Conservation (phyloP, 2,888 invertebrate genomes). For the Patella depressa region DNA sequence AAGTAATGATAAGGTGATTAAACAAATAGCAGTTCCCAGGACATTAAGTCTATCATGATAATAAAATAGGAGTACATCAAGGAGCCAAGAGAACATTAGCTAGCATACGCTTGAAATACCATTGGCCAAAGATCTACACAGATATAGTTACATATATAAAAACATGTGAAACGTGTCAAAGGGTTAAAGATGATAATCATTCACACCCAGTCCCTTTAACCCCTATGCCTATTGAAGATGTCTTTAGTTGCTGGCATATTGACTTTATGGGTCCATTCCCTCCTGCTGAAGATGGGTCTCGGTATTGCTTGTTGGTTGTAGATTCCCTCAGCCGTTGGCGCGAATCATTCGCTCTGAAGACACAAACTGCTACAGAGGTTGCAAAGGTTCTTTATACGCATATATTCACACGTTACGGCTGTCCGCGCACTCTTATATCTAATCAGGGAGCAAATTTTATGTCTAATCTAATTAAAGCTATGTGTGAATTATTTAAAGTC, state of each 20-base stretch:
- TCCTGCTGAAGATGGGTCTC: too few relatives aligned
- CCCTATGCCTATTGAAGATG: constrained; percentile 20
- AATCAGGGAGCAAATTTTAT: too few relatives aligned
- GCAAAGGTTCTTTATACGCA: constrained; percentile 12
- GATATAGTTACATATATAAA: constrained; percentile 24
- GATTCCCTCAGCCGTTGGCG: constrained; percentile 12
- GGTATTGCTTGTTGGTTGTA: constrained; percentile 15
- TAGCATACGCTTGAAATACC: neutral
- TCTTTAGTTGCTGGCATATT: constrained; percentile 25
- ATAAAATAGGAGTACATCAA: constrained; percentile 27
- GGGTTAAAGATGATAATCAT: constrained; percentile 14
- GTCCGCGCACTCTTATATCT: constrained; percentile 19
- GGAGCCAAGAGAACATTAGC: too few relatives aligned
- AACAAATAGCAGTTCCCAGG: constrained; percentile 30
- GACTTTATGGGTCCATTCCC: constrained; percentile 30
- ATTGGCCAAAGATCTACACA: constrained; percentile 26
- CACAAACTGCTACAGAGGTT: constrained; percentile 10
- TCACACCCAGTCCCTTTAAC: constrained; percentile 20
- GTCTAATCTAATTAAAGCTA: too few relatives aligned
- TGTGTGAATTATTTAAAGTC: constrained; percentile 4
- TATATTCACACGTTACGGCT: constrained; percentile 28
- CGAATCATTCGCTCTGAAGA: constrained; percentile 20
- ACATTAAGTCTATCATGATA: constrained; percentile 31
- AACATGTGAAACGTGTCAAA: constrained; percentile 25
- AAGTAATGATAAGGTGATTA: neutral